phyloP scores from a whole-genome alignment of 2,113 vertebrate species.

The Brachyistius frenatus region DNA sequence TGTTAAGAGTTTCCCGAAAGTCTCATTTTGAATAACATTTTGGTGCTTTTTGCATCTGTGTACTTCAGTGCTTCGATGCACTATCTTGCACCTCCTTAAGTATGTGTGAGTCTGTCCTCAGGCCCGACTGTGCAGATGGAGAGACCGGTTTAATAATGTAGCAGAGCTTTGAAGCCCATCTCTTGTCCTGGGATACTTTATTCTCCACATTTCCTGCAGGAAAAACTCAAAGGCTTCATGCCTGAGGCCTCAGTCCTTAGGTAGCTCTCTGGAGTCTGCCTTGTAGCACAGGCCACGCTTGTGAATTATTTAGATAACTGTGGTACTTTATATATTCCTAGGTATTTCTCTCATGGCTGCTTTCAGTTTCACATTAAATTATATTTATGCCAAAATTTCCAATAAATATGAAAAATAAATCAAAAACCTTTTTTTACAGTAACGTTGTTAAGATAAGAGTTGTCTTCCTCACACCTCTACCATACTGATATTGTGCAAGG shows the following conservation, averaged over 20 bases:
- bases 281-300: slow-evolving; percentile 24
- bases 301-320: slow-evolving; percentile 57
- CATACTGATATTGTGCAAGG: background rate
- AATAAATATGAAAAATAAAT: background rate
- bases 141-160: slow-evolving; percentile 72
- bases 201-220: slow-evolving; percentile 56
- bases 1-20: too few species aligned
- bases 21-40: too few species aligned
- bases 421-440: background rate
- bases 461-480: background rate
- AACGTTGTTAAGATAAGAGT: background rate
- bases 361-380: slow-evolving; percentile 3
- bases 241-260: slow-evolving; percentile 60
- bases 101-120: slow-evolving; percentile 61
- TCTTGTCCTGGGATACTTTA: slow-evolving; percentile 54
- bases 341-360: slow-evolving; percentile 14
- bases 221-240: slow-evolving; percentile 60
- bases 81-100: slow-evolving; percentile 44
- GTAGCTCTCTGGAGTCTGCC: slow-evolving; percentile 46
- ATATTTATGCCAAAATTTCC: background rate
- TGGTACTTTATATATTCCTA: slow-evolving; percentile 22
- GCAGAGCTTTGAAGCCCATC: slow-evolving; percentile 65
- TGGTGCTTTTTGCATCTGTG: slow-evolving; percentile 2
- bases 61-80: slow-evolving; percentile 6
- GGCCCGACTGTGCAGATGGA: slow-evolving; percentile 63